These are phyloP conservation scores for Tromatobia lineatoria DNA, from an alignment of 2,888 invertebrate species.

Conservation along the genomic window DNA sequence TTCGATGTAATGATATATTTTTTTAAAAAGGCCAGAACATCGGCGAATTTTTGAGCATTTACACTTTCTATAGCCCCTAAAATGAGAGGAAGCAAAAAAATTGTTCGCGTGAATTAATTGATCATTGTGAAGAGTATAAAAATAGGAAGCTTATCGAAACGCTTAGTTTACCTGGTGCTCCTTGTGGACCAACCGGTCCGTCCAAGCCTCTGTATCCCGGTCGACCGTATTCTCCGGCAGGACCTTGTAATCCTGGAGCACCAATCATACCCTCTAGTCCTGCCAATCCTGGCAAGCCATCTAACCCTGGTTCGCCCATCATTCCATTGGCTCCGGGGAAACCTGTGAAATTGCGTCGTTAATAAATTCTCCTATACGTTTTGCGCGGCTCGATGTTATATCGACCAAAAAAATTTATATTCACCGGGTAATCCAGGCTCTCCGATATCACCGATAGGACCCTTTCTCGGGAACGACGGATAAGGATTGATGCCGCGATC, in stretches of 20 bases:
- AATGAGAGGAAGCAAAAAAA: no score
- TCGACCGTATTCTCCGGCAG: conserved; percentile 80
- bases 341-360: conserved; percentile 80
- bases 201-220: conserved; percentile 76
- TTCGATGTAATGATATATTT: no score
- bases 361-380: neutral
- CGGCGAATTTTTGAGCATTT: no score
- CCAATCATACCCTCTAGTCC: conserved; percentile 89
- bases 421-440: conserved; percentile 87
- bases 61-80: no score
- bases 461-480: conserved; percentile 80
- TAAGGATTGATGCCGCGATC: conserved; percentile 82
- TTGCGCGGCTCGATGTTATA: neutral
- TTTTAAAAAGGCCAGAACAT: no score
- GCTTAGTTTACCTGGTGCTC: conserved; percentile 81
- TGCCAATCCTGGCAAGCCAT: conserved; percentile 89
- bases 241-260: conserved; percentile 85
- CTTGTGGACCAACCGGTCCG: conserved; percentile 80
- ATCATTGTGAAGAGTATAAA: neutral
- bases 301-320: conserved; percentile 88
- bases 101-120: no score
- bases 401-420: neutral
- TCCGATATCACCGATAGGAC: conserved; percentile 88
- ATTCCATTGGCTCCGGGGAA: conserved; percentile 87
- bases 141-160: neutral